Percentiles rank a stretch among this genome's conserved stretches.
phyloP scores from a whole-genome alignment of 2,888 invertebrate genomes.

The Lochmaea crataegi region DNA sequence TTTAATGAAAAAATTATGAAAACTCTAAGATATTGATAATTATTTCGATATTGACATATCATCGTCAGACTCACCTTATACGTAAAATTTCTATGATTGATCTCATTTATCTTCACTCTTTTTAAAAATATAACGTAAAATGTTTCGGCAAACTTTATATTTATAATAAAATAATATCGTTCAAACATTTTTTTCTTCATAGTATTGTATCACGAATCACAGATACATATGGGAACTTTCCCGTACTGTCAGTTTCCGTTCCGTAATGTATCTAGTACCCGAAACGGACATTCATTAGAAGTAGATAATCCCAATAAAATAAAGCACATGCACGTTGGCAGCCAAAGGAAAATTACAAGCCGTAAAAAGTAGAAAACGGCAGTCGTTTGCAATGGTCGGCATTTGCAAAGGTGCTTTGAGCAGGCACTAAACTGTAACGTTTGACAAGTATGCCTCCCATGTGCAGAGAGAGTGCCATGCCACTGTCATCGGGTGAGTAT shows the following conservation, averaged over 20 bases:
- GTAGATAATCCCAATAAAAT: slow-evolving; percentile 33
- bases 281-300: slow-evolving; percentile 32
- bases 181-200: not conserved
- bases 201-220: slow-evolving; percentile 3
- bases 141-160: not conserved
- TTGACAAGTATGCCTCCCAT: slow-evolving; percentile 44
- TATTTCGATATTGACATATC: too few relatives aligned
- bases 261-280: slow-evolving; percentile 3
- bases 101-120: not conserved
- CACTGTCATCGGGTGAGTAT: slow-evolving; percentile 37
- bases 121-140: not conserved
- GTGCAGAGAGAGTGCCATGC: slow-evolving; percentile 41
- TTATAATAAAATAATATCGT: not conserved
- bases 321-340: slow-evolving; percentile 37
- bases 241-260: slow-evolving; percentile 19
- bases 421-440: slow-evolving; percentile 44
- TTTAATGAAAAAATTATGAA: too few relatives aligned
- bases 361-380: slow-evolving; percentile 37
- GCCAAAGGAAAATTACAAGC: slow-evolving; percentile 33
- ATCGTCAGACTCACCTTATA: too few relatives aligned
- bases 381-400: slow-evolving; percentile 35
- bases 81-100: too few relatives aligned
- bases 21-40: too few relatives aligned
- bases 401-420: slow-evolving; percentile 41
- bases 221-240: slow-evolving; percentile 26